Evolutionary conservation across 2,113 vertebrate genomes (phyloP).

Genomic region (Tachysurus vachellii): DNA sequence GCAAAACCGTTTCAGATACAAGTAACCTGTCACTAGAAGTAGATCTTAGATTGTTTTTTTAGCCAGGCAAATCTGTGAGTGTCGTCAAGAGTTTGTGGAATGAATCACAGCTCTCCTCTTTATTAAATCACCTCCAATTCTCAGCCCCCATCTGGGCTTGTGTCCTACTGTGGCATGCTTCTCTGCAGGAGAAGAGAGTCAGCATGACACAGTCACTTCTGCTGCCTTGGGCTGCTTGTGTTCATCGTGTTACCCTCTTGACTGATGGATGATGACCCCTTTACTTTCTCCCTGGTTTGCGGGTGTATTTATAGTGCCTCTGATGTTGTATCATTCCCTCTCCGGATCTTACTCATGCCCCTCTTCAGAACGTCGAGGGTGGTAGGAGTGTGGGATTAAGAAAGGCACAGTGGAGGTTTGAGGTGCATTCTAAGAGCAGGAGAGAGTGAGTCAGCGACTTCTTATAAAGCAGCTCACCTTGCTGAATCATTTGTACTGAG

Average conservation of each 20-base stretch:
- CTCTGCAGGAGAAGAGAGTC: slow-evolving; percentile 21
- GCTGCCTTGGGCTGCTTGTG: slow-evolving; percentile 19
- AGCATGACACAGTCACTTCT: slow-evolving; percentile 37
- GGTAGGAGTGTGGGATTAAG: slow-evolving; percentile 38
- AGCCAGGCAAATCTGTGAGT: slow-evolving; percentile 6
- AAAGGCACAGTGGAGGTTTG: slow-evolving; percentile 28
- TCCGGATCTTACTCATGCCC: slow-evolving; percentile 41
- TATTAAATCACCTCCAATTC: slow-evolving; percentile 42
- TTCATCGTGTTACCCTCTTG: slow-evolving; percentile 21
- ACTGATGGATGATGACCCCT: slow-evolving; percentile 42
- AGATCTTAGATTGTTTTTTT: background rate
- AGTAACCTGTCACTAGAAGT: background rate
- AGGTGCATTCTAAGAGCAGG: slow-evolving; percentile 21
- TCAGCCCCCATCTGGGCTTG: slow-evolving; percentile 35
- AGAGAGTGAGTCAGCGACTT: slow-evolving; percentile 44
- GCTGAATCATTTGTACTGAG: slow-evolving; percentile 29
- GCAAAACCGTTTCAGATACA: background rate
- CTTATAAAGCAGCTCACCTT: background rate
- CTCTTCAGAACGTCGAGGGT: slow-evolving; percentile 30
- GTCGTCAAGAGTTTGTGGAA: background rate
- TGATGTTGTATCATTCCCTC: slow-evolving; percentile 26
- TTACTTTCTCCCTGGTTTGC: slow-evolving; percentile 11
- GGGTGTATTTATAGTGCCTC: slow-evolving; percentile 27
- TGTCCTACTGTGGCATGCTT: slow-evolving; percentile 37
- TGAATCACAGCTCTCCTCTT: slow-evolving; percentile 32